A percentile compares a stretch with the other conserved stretches of the same genome.
These are phyloP conservation scores for Helobdella robusta DNA, from an alignment of 2,888 invertebrate species.

Conservation along the genomic window DNA sequence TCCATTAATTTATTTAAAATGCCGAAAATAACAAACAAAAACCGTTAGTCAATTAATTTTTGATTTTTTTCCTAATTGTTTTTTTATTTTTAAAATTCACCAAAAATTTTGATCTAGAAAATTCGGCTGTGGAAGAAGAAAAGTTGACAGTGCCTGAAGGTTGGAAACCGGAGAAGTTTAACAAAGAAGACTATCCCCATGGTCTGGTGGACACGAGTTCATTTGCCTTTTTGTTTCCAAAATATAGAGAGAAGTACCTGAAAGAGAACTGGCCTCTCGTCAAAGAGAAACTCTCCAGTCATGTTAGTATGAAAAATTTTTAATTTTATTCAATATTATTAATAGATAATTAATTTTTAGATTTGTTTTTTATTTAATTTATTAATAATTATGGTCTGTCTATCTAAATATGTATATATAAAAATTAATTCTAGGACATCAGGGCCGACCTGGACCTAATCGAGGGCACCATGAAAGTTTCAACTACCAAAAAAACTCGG, in stretches of 20 bases:
- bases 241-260: constrained; percentile 89
- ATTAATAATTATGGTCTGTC: background rate
- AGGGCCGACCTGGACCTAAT: constrained; percentile 81
- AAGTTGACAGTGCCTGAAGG: constrained; percentile 50
- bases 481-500: constrained; percentile 88
- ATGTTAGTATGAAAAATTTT: constrained; percentile 47
- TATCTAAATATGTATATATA: background rate
- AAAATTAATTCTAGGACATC: constrained; percentile 52
- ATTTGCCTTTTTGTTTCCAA: constrained; percentile 91
- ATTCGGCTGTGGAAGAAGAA: no score
- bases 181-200: constrained; percentile 75
- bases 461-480: constrained; percentile 86
- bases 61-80: no score
- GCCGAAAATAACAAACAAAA: no score
- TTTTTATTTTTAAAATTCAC: no score
- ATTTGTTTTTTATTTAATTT: constrained; percentile 1
- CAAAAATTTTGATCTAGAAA: no score
- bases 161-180: constrained; percentile 61
- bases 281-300: constrained; percentile 69
- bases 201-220: constrained; percentile 83
- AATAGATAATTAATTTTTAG: background rate
- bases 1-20: no score
- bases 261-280: constrained; percentile 90
- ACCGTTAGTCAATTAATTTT: no score
- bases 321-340: background rate